A percentile compares a stretch with the other conserved stretches of the same genome.
phyloP scores from a whole-genome alignment of 2,888 invertebrate genomes.

The Smittia sp. region DNA sequence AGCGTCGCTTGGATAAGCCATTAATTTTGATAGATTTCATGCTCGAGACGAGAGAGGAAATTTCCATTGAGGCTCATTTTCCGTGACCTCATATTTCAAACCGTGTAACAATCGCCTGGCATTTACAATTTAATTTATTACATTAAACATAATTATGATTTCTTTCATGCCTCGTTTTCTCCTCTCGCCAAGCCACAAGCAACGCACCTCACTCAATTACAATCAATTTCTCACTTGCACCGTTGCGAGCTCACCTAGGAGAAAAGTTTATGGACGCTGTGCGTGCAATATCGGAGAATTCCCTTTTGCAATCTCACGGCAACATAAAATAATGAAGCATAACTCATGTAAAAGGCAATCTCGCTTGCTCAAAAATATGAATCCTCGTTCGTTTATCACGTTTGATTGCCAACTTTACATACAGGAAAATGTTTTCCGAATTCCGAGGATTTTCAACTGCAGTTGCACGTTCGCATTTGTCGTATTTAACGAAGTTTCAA shows the following conservation, averaged over 20 bases:
- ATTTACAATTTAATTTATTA: conserved; percentile 40
- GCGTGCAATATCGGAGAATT: not conserved
- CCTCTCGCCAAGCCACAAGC: not conserved
- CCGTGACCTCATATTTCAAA: conserved; percentile 39
- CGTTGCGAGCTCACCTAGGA: not conserved
- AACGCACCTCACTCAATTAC: conserved; percentile 18
- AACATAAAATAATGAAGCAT: not conserved
- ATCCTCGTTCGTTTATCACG: too few relatives aligned
- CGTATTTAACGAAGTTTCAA: too few relatives aligned
- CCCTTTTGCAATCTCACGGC: not conserved
- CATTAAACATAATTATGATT: conserved; percentile 41
- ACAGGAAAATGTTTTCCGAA: conserved; percentile 2
- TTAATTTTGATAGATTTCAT: conserved; percentile 40
- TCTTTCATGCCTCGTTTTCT: conserved; percentile 13
- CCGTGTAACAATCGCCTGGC: conserved; percentile 24
- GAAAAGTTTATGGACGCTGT: not conserved
- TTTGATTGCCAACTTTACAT: not conserved
- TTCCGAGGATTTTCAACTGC: not conserved
- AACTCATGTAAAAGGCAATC: conserved; percentile 7
- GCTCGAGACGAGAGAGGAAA: conserved; percentile 13
- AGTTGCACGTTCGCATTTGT: too few relatives aligned
- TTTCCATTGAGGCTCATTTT: conserved; percentile 25
- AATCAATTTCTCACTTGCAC: conserved; percentile 28
- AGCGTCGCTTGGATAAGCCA: conserved; percentile 26
- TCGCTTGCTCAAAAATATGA: not conserved